These are phyloP conservation scores for Avahi laniger DNA, from an alignment of 2,797 vertebrate genomes.

Conservation along the genomic window DNA sequence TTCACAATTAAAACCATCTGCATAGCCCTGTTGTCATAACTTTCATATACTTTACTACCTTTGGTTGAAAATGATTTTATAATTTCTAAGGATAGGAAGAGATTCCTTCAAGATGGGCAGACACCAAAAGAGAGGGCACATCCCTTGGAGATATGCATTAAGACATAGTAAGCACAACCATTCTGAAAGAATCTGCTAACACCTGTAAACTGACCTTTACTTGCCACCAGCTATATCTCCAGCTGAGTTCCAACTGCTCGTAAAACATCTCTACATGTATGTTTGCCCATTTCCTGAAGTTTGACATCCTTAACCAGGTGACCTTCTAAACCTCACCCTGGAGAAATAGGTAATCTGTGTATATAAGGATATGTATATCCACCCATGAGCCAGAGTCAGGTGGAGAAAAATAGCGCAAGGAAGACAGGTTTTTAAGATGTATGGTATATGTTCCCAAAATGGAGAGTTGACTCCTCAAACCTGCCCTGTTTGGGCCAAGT, in stretches of 20 bases:
- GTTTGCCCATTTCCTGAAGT: background rate
- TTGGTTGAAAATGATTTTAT: background rate
- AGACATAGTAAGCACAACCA: background rate
- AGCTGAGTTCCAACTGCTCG: background rate
- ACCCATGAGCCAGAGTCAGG: background rate
- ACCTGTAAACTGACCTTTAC: background rate
- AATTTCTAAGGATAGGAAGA: background rate
- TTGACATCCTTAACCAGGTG: background rate
- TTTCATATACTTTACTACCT: background rate
- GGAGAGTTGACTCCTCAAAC: background rate
- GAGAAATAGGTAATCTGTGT: constrained; percentile 4
- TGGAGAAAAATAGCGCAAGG: background rate
- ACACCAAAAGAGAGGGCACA: background rate
- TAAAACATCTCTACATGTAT: background rate
- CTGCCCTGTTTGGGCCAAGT: background rate
- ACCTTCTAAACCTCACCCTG: background rate
- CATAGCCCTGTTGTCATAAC: background rate
- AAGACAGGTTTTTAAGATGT: background rate
- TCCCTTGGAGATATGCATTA: background rate
- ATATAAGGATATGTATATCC: background rate
- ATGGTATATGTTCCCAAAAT: background rate
- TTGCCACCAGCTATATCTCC: background rate
- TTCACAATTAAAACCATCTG: background rate
- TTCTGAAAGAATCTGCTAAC: background rate
- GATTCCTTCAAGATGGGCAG: background rate